Evolutionary conservation across 23 tunicate species (phyloP), one percentile per base, ranked within the genome.

Genomic region (Styela plicata): DNA sequence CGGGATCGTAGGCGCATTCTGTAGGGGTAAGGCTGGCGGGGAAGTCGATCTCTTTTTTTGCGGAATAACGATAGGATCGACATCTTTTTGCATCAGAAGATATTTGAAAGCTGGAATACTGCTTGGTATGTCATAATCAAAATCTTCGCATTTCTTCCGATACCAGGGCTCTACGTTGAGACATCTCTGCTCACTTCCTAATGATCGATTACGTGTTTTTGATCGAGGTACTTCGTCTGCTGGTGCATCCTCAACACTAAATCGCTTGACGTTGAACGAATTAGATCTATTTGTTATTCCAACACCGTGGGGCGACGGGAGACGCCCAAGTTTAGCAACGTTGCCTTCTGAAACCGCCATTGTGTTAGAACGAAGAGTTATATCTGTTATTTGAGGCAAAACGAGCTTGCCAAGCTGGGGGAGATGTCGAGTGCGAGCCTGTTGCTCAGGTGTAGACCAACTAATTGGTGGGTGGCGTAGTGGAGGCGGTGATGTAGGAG

Each of bases 61-160:
- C 21, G 81, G 64, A 26, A 76, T 65, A 23, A n/a, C 31, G 64
- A 44, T 44, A 13, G n/a, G 77, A 28, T 71, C 34, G 5, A 3
- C 32, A 32, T 34, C 36, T 19, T 71, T 7, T 36, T 71, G 77
- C 35, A 71, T 57, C 21, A 44, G 65, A 1, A 36, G 65, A 76
- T 36, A 76, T 27, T 76, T 76, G 53, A 21, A 33, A 17, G 81
- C 81, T 52, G 81, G 81, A 26, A 52, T 36, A 29, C 81, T 53
- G 66, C 53, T 76, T 27, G 97, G 97, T 29, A 91, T 86, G 30
- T 73, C 90, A 63, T 91, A 91, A 31, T 91, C 87, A 28, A 78
- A 86, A 23, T 78, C 74, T 26, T 76, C 87, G 53, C 90, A 86
- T 53, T 91, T 91, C 37, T 91, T 89, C n/a, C 80, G 69, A 74